Evolutionary conservation across 2,888 invertebrate species (phyloP).

Genomic region (Cheilosia urbana): DNA sequence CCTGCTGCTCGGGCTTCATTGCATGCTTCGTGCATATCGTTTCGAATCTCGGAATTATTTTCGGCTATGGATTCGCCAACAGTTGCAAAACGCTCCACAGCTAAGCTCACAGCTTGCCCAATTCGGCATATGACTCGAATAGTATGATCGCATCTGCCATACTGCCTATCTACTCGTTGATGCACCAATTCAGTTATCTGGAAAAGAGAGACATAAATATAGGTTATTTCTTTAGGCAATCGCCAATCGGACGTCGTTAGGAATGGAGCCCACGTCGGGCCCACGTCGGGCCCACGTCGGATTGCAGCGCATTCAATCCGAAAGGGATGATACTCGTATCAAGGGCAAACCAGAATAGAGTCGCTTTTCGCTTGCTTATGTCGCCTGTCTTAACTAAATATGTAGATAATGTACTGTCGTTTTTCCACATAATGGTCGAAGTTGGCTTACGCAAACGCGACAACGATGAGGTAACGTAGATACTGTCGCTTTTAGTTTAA

Average conservation of each 20-base stretch:
- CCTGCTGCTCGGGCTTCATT: conserved; percentile 98
- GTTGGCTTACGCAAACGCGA: too few relatives aligned
- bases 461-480: too few relatives aligned
- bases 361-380: too few relatives aligned
- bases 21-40: conserved; percentile 99
- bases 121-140: conserved; percentile 93
- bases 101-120: conserved; percentile 97
- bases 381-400: too few relatives aligned
- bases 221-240: too few relatives aligned
- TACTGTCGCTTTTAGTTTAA: too few relatives aligned
- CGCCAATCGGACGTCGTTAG: too few relatives aligned
- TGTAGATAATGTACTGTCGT: background rate
- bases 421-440: background rate
- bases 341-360: too few relatives aligned
- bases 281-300: too few relatives aligned
- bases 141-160: conserved; percentile 85
- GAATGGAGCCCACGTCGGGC: too few relatives aligned
- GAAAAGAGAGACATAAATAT: conserved; percentile 77
- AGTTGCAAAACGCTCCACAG: conserved; percentile 98
- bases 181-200: conserved; percentile 97
- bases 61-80: conserved; percentile 99
- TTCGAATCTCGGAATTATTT: conserved; percentile 98
- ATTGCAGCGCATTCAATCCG: too few relatives aligned
- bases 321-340: too few relatives aligned
- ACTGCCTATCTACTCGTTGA: conserved; percentile 87